Evolutionary conservation across 2,113 vertebrate genomes (phyloP).

Genomic region (Pelodiscus sinensis): DNA sequence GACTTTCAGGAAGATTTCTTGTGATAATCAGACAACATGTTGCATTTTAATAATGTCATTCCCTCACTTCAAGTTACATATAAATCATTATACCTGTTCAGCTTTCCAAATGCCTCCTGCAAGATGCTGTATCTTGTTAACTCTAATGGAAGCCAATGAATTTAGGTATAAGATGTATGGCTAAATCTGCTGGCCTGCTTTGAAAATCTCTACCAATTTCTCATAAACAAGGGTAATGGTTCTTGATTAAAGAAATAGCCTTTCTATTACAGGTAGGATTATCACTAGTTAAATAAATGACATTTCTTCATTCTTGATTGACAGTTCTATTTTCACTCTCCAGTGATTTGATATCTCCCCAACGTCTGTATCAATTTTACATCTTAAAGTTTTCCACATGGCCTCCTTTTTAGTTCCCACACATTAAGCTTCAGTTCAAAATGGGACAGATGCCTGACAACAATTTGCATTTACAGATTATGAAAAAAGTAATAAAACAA

Average conservation of each 20-base stretch:
- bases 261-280: background rate
- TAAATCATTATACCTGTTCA: slow-evolving; percentile 3
- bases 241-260: background rate
- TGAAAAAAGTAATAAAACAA: background rate
- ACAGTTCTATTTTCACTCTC: background rate
- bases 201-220: background rate
- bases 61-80: background rate
- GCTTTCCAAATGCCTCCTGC: background rate
- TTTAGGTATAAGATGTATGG: background rate
- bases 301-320: background rate
- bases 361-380: background rate
- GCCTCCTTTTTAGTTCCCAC: background rate
- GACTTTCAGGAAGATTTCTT: background rate
- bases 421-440: background rate
- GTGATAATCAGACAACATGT: background rate
- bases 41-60: slow-evolving; percentile 1
- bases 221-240: background rate
- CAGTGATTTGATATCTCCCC: background rate
- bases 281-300: background rate
- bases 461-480: background rate
- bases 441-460: background rate
- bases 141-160: background rate
- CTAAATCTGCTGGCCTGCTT: background rate
- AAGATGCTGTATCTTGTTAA: background rate
- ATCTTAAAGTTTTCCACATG: background rate